Base-by-base conservation (phyloP, 2,797 vertebrate genomes). In the Lophotriccus pileatus region DNA sequence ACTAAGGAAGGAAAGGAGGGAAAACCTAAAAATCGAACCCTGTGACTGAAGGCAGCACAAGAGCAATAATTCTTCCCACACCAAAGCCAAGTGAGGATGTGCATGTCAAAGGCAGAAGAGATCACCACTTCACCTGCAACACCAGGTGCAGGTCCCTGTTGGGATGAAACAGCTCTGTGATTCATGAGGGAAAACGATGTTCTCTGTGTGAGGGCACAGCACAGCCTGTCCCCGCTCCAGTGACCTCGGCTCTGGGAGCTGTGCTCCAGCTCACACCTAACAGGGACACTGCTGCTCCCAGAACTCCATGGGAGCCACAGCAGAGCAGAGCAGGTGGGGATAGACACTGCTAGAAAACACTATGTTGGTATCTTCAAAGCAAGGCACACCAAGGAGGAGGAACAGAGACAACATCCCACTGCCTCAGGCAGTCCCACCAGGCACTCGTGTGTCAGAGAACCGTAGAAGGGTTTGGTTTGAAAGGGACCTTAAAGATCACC, bases 231-330 rank as follows among this genome's bases (percentile, higher is more conserved):
- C 90, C 85, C 1, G 8, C 60, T 68, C 21, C 80, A 60, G 85
- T 0, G 0, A 69, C 66, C 62, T 59, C 22, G 15, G 59, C 49
- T 80, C 2, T 0, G 25, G 6, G 0, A 84, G 23, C 55, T 16
- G 72, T 0, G 36, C 60, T 68, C 6, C 2, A 81, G 50, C 50
- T 41, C 44, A 2, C 25, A 17, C 24, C 18, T 19, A 15, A 12
- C 20, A 56, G 64, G 15, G 5, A 60, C 22, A 11, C 15, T 15
- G 10, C 43, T 68, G 46, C 41, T 68, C 49, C 62, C 81, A 84
- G 4, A 34, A 43, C n/a, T 19, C 27, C 5, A 2, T 1, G 55
- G 47, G 22, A 90, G 72, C 47, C 28, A 14, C 3, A 32, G 32
- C 2, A 12, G 10, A 16, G 36, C 39, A 23, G 30, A 69, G 81